Evolutionary conservation across 2,888 invertebrate genomes (phyloP).

Genomic region (Pseudococcus viburni): DNA sequence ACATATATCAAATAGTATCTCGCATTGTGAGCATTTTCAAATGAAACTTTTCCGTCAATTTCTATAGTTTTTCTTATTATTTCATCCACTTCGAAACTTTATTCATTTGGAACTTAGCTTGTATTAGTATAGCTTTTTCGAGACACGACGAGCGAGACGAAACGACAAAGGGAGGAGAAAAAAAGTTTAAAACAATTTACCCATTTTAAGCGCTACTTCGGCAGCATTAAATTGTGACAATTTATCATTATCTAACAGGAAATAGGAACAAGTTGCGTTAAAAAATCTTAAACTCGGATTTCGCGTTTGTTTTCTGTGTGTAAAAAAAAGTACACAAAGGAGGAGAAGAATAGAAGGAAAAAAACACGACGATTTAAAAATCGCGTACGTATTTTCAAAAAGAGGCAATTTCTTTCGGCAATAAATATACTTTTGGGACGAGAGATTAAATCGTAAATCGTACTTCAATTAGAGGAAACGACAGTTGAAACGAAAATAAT

Average conservation of each 20-base stretch:
- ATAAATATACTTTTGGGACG: conserved; percentile 35
- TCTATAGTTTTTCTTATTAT: conserved; percentile 56
- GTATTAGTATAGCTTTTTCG: conserved; percentile 23
- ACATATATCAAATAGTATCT: conserved; percentile 51
- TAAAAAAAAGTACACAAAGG: neutral
- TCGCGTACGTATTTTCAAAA: neutral
- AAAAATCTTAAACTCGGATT: conserved; percentile 45
- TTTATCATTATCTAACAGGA: conserved; percentile 49
- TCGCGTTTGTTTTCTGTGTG: conserved; percentile 1
- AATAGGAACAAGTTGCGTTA: conserved; percentile 38
- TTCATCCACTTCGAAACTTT: conserved; percentile 48
- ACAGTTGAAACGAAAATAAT: conserved; percentile 33
- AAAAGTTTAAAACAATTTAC: conserved; percentile 53
- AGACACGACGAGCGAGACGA: neutral
- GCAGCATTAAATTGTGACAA: conserved; percentile 48
- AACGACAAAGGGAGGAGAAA: neutral
- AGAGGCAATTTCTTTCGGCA: conserved; percentile 45
- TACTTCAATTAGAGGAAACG: conserved; percentile 42
- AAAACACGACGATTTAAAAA: conserved; percentile 42
- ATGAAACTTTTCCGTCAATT: conserved; percentile 55
- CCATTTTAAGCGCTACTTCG: conserved; percentile 54
- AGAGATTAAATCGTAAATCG: conserved; percentile 55
- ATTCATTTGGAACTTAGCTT: conserved; percentile 54
- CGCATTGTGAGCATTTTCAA: conserved; percentile 42
- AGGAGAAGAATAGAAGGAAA: neutral